These are phyloP conservation scores for Hemithea aestivaria DNA, from an alignment of 2,888 invertebrate genomes.

Conservation along the genomic window DNA sequence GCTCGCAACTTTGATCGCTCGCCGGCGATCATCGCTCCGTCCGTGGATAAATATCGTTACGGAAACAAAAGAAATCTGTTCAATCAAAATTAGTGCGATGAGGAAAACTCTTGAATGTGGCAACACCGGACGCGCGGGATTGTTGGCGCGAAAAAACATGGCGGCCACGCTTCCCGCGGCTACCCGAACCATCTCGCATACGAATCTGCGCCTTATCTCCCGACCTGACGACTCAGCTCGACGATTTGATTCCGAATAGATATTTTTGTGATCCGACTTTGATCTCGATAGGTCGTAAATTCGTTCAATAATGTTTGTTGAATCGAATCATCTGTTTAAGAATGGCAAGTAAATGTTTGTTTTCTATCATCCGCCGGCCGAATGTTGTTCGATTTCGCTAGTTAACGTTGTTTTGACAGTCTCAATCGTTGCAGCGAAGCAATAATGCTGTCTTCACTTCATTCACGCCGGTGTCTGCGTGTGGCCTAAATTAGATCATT, in stretches of 20 bases:
- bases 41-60: conserved; percentile 37
- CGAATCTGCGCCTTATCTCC: conserved; percentile 48
- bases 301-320: conserved; percentile 65
- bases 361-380: conserved; percentile 71
- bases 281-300: conserved; percentile 68
- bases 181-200: conserved; percentile 40
- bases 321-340: conserved; percentile 63
- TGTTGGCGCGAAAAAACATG: conserved; percentile 56
- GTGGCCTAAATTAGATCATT: conserved; percentile 42
- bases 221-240: conserved; percentile 35
- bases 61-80: conserved; percentile 47
- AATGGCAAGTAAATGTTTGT: conserved; percentile 72
- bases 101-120: conserved; percentile 50
- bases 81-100: conserved; percentile 54
- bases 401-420: conserved; percentile 74
- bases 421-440: conserved; percentile 56
- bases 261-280: conserved; percentile 59
- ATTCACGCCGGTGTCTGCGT: conserved; percentile 40
- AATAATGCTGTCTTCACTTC: conserved; percentile 68
- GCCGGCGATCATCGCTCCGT: conserved; percentile 36
- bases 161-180: conserved; percentile 44
- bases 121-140: conserved; percentile 47
- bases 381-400: conserved; percentile 70
- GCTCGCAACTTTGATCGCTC: conserved; percentile 47
- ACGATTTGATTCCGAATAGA: conserved; percentile 40